These are phyloP conservation scores for Epicampocera succincta DNA, from an alignment of 2,888 invertebrate species.

Conservation along the genomic window DNA sequence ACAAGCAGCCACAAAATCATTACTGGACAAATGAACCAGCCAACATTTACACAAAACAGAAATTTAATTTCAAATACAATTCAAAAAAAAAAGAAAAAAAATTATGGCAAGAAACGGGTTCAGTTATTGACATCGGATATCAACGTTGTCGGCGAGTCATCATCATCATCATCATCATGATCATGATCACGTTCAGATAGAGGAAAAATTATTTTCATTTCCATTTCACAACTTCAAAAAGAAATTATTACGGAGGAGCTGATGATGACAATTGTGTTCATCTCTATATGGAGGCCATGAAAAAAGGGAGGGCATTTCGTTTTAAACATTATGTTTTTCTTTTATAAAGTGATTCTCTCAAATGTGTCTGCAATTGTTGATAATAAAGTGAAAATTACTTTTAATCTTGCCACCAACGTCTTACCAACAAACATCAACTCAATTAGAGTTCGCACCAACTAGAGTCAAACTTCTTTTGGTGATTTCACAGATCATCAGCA, in stretches of 20 bases:
- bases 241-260: slow-evolving; percentile 36
- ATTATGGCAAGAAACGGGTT: slow-evolving; percentile 60
- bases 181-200: slow-evolving; percentile 48
- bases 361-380: slow-evolving; percentile 61
- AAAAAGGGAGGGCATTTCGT: slow-evolving; percentile 52
- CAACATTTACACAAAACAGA: slow-evolving; percentile 47
- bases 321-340: slow-evolving; percentile 39
- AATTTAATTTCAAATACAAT: slow-evolving; percentile 60
- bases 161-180: slow-evolving; percentile 28
- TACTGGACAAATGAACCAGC: slow-evolving; percentile 67
- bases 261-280: slow-evolving; percentile 56
- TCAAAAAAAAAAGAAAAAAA: slow-evolving; percentile 20
- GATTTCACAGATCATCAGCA: slow-evolving; percentile 46
- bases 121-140: slow-evolving; percentile 70
- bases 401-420: slow-evolving; percentile 47
- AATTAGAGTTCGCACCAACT: slow-evolving; percentile 42
- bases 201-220: slow-evolving; percentile 74
- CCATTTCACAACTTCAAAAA: slow-evolving; percentile 70
- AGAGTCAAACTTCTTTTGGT: slow-evolving; percentile 8
- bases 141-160: slow-evolving; percentile 71
- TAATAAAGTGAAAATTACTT: slow-evolving; percentile 67
- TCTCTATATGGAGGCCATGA: slow-evolving; percentile 37
- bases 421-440: slow-evolving; percentile 47
- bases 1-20: slow-evolving; percentile 66
- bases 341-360: slow-evolving; percentile 48